Base-by-base conservation (phyloP, 2,797 vertebrate species). In the Adrianichthys oophorus region DNA sequence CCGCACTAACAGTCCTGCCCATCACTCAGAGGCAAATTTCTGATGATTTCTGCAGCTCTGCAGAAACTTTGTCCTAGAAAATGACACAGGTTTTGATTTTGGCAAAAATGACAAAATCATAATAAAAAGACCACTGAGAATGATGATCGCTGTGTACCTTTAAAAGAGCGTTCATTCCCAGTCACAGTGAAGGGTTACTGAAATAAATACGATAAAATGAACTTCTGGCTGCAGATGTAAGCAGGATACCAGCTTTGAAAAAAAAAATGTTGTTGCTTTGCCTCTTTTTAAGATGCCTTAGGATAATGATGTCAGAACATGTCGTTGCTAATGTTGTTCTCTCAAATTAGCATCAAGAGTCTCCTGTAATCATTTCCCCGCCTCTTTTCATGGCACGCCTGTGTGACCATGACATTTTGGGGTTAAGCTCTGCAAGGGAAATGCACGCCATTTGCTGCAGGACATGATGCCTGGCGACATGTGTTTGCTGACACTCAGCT, bases 401-500 rank as follows among this genome's bases (percentile, higher is more conserved):
- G 61, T 4, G 56, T 17, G n/a, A 52, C 8, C 2, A 15, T 83
- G 82, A 80, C 73, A 41, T 80, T 82, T 83, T 76, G 73, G 68
- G 78, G 81, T 83, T 83, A 74, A 81, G 70, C 64, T 69, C 69
- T 68, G 62, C 67, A 70, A 67, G 56, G 74, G 45, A 40, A 8
- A 51, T 4, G 48, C 58, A 29, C 32, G 46, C 41, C 3, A 15
- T 48, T n/a, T 15, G 45, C 49, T 1, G 26, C 17, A 4, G 68
- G 72, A 80, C 17, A 32, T 59, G 71, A 80, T 73, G 50, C 59
- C 59, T 7, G 32, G 46, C 54, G 79, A 70, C 75, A 72, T 54
- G 23, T 50, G 50, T 53, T 60, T 41, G 48, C 65, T 17, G 61
- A 61, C 66, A 49, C 57, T 12, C 52, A 18, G 43, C 23, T 14